Evolutionary conservation across 2,797 vertebrate species (phyloP).

Genomic region (Tolypeutes matacus): DNA sequence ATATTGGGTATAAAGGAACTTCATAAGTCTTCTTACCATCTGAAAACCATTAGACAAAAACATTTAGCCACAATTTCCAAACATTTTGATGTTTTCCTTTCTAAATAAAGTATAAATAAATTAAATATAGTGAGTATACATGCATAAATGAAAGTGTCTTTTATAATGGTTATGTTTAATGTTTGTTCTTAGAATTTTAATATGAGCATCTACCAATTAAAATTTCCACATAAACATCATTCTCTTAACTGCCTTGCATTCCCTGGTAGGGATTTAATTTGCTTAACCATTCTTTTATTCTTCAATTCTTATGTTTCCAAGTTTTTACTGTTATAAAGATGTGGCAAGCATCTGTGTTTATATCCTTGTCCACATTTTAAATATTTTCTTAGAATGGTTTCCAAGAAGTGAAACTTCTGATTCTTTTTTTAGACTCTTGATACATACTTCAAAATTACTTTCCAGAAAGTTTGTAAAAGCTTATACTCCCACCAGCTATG

Average conservation of each 20-base stretch:
- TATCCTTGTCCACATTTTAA: not conserved
- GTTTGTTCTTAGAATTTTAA: slow-evolving; percentile 31
- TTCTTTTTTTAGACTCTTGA: slow-evolving; percentile 39
- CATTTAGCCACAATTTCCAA: slow-evolving; percentile 2
- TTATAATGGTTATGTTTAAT: not conserved
- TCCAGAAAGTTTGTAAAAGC: not conserved
- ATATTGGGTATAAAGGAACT: not conserved
- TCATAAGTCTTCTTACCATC: not conserved
- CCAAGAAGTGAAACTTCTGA: slow-evolving; percentile 13
- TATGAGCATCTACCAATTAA: not conserved
- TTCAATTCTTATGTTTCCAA: not conserved
- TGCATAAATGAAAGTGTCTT: not conserved
- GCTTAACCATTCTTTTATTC: not conserved
- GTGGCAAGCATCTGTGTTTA: slow-evolving; percentile 27
- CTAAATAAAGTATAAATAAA: not conserved
- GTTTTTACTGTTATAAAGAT: slow-evolving; percentile 43
- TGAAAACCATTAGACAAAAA: not conserved
- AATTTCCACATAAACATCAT: not conserved
- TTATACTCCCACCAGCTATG: not conserved
- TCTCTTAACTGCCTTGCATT: not conserved
- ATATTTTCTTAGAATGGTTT: slow-evolving; percentile 37
- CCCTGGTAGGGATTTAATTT: not conserved
- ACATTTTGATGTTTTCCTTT: slow-evolving; percentile 43
- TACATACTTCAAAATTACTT: not conserved
- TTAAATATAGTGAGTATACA: not conserved